Conservation (phyloP, 2,113 vertebrate genomes). For the Oryzias javanicus region DNA sequence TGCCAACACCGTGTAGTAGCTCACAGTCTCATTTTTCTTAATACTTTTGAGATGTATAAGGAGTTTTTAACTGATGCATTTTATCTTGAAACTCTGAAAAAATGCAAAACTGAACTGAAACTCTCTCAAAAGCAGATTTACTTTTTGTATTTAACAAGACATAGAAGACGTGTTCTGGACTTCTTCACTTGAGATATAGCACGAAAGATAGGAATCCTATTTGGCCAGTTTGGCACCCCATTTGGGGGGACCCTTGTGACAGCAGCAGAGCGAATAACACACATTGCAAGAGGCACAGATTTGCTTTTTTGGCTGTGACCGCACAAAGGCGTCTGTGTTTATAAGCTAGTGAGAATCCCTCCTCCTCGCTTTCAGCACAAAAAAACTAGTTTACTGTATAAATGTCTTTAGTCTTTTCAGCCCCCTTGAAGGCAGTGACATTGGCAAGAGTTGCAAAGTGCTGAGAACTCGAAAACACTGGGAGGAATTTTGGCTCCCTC, state of each 20-base stretch:
- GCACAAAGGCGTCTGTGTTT: conserved; percentile 71
- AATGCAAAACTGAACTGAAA: no score
- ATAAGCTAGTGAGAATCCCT: conserved; percentile 48
- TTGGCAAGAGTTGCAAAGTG: conserved; percentile 63
- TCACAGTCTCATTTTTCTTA: conserved; percentile 2
- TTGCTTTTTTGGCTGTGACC: conserved; percentile 51
- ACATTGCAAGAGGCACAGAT: conserved; percentile 56
- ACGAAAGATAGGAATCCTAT: conserved; percentile 13
- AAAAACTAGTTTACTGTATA: conserved; percentile 63
- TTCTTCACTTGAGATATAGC: conserved; percentile 25
- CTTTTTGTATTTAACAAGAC: conserved; percentile 20
- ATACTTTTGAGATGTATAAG: neutral
- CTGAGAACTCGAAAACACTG: conserved; percentile 66
- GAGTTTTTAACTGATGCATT: no score
- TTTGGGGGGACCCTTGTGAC: conserved; percentile 32
- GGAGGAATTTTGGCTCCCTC: conserved; percentile 65
- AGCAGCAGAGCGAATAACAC: conserved; percentile 40
- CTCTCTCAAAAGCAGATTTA: neutral
- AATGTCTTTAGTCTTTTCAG: conserved; percentile 52
- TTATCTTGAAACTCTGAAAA: no score
- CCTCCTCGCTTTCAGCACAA: conserved; percentile 51
- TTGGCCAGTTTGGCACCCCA: conserved; percentile 25
- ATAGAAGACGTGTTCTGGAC: neutral
- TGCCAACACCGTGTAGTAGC: neutral
- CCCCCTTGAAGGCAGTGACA: conserved; percentile 69